Evolutionary conservation across 1,140 invertebrate species (phyloP), one percentile per base, ranked within the genome.

Genomic region (Lineus longissimus): DNA sequence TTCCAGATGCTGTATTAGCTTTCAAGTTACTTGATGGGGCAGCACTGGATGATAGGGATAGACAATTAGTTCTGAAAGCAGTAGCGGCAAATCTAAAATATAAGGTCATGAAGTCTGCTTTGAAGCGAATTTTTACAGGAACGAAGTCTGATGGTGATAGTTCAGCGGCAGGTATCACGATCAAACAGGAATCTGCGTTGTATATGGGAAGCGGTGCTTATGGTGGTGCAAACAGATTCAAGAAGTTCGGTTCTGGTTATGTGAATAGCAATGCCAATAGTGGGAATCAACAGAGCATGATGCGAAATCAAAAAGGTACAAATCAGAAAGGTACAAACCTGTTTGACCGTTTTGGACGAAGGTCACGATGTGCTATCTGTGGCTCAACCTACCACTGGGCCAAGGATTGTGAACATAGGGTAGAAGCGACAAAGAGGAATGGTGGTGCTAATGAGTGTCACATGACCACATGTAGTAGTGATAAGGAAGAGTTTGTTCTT

Each of bases 1-100:
- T 68, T 15, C 67, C 64, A 9, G 60, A 66, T 11, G 59, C 64
- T 30, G 45, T 68, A 1, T 45, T 66, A 30, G 67, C 67, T 17
- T 69, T 69, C 55, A 66, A 65, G 30, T 33, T 66, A 15, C 45
- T 68, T 19, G 67, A 68, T 43, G 51, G 59, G 41, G 63, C 64
- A 36, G 59, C 29, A n/a, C 30, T 65, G 22, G 30, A 36, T 4
- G 15, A n/a, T 7, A 47, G 57, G 60, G 64, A 69, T 19, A 59
- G 47, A 58, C 67, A 69, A 29, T 55, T 66, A 23, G 64, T 58
- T 33, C 55, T 69, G 13, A 69, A 57, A 27, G 67, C 67, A 13
- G 33, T 36, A 36, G 58, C 45, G 4, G 36, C 25, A 31, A 47
- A 55, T 19, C 17, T 58, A 4, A 61, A 55, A 54, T 65, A 41